phyloP scores from a whole-genome alignment of 2,888 invertebrate species.

The Caenorhabditis sp. region DNA sequence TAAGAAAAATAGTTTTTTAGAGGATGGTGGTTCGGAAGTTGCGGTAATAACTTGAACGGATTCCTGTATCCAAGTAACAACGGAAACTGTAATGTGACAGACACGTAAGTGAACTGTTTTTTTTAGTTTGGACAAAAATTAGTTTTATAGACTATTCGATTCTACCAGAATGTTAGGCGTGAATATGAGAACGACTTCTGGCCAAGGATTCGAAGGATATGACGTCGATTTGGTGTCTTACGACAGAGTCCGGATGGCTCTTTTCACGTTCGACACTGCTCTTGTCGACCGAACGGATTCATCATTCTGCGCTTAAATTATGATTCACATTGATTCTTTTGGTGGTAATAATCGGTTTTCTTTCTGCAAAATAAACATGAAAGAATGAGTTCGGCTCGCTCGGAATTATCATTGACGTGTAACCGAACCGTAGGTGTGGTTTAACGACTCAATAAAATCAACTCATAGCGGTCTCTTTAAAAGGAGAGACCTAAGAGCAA shows the following conservation, averaged over 20 bases:
- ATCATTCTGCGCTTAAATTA: conserved; percentile 11
- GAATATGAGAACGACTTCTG: conserved; percentile 51
- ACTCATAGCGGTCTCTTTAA: not conserved
- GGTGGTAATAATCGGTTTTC: not conserved
- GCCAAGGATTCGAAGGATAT: conserved; percentile 22
- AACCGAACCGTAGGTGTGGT: not conserved
- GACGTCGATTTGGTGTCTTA: conserved; percentile 57
- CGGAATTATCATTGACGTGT: conserved; percentile 1
- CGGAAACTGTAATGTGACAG: conserved; percentile 16
- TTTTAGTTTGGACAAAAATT: too few species aligned
- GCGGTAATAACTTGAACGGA: conserved; percentile 71
- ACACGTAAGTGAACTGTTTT: too few species aligned
- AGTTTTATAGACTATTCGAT: too few species aligned
- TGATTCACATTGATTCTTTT: not conserved
- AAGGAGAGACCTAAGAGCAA: not conserved
- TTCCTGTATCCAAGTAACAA: conserved; percentile 17
- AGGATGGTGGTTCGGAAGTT: conserved; percentile 74
- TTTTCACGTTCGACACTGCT: conserved; percentile 48
- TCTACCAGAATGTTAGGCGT: conserved; percentile 38
- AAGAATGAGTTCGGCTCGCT: not conserved
- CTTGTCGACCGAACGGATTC: conserved; percentile 8
- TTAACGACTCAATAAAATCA: not conserved
- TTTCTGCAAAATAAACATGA: conserved; percentile 3
- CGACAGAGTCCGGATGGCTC: conserved; percentile 64
- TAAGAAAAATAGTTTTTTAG: conserved; percentile 39